Base-by-base conservation (phyloP, 2,797 vertebrate species). In the Philypnodon macrostomus region DNA sequence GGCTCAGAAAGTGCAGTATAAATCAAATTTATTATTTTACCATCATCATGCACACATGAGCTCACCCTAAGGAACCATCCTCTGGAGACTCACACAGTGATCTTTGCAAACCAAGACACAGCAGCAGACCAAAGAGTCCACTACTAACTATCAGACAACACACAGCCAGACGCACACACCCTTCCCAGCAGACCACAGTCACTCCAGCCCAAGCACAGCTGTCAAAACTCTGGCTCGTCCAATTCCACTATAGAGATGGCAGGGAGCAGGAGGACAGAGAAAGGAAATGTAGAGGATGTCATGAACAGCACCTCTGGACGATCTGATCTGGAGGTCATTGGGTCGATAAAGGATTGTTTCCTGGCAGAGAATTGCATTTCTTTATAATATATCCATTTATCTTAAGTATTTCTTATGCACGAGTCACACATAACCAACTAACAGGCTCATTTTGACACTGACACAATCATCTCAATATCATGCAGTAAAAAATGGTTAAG, bases 211-310 rank as follows among this genome's bases (percentile, higher is more conserved):
- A 70, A 88, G 80, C 81, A 77, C 90, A 91, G 90, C 90, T 91
- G 89, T 90, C 88, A 88, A 90, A 91, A 90, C 87, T 82, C 73
- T 75, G 66, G 49, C 72, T 83, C 70, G 75, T 88, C 84, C 84
- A 89, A 64, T 63, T 69, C 75, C 75, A 82, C 85, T 85, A 82
- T 78, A 64, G 79, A 55, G 79, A 79, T 79, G 71, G 60, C 65
- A 73, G 57, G 64, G 77, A 83, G 78, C 57, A 53, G 46, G 53
- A 47, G 66, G 65, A 71, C 29, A 39, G 47, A 53, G 34, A 61
- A 40, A 46, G 33, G 40, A 67, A 45, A 59, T 45, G 44, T 63
- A 24, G 54, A 39, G 38, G 46, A 64, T 69, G 63, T 67, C 30
- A 32, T 47, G 47, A 73, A 61, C 59, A 71, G 73, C 77, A 80